A percentile compares a stretch with the other conserved stretches of the same genome.
Conservation (phyloP, 2,113 vertebrate genomes). For the Marmota flaviventris region DNA sequence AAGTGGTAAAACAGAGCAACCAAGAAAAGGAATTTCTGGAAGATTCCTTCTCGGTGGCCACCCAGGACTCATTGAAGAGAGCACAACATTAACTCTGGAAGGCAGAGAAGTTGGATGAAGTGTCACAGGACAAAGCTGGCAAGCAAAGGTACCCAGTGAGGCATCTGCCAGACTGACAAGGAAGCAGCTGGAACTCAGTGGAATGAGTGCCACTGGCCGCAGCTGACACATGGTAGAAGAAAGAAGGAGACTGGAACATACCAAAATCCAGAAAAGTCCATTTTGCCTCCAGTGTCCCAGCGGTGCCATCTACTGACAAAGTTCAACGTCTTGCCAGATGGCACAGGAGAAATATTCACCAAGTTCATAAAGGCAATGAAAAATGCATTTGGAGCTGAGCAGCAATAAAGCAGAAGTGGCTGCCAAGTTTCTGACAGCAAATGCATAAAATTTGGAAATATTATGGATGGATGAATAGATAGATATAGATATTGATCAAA, state of each 20-base stretch:
- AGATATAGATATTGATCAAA: not conserved
- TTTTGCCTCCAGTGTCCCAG: conserved; percentile 10
- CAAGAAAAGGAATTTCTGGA: not conserved
- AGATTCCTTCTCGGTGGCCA: not conserved
- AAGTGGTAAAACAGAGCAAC: not conserved
- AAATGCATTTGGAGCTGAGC: not conserved
- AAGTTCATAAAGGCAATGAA: not conserved
- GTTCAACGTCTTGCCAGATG: not conserved
- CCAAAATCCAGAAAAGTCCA: not conserved
- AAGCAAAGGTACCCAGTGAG: not conserved
- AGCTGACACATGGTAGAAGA: not conserved
- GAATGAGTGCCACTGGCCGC: not conserved
- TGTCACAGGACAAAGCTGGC: not conserved
- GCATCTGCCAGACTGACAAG: not conserved
- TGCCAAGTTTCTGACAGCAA: not conserved
- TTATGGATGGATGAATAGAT: not conserved
- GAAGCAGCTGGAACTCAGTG: not conserved
- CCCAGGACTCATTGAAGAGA: not conserved
- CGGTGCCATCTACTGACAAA: conserved; percentile 56
- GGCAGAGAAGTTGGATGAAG: not conserved
- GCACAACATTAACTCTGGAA: not conserved
- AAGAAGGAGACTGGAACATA: not conserved
- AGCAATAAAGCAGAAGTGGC: not conserved
- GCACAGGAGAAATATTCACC: not conserved
- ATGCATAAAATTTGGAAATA: not conserved